A percentile compares a stretch with the other conserved stretches of the same genome.
phyloP scores from a whole-genome alignment of 2,113 vertebrate species.

The Orthonyx spaldingii region DNA sequence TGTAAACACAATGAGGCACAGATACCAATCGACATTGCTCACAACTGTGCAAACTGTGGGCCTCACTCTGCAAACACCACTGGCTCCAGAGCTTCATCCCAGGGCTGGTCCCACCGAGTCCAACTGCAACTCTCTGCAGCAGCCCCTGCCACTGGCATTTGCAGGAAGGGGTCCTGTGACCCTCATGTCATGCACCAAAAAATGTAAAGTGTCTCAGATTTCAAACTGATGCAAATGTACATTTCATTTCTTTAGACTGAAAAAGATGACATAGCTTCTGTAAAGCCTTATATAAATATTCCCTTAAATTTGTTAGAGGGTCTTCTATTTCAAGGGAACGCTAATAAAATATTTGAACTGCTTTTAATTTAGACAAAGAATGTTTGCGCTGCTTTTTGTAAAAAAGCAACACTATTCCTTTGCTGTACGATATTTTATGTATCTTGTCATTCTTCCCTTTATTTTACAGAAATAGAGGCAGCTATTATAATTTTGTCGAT shows the following conservation, averaged over 20 bases:
- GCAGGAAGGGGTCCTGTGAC: background rate
- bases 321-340: background rate
- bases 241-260: background rate
- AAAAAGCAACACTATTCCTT: background rate
- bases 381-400: background rate
- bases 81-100: background rate
- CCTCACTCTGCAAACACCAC: background rate
- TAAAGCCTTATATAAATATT: conserved; percentile 14
- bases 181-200: background rate
- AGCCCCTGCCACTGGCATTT: background rate
- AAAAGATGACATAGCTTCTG: background rate
- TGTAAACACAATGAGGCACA: background rate
- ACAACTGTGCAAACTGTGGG: background rate
- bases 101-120: background rate
- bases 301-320: background rate
- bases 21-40: background rate
- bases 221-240: background rate
- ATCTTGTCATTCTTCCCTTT: background rate
- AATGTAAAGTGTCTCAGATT: background rate
- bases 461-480: background rate
- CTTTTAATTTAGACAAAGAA: background rate
- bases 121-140: rapidly evolving
- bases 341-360: background rate
- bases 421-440: background rate
- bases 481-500: background rate